These are phyloP conservation scores for Myotis myotis DNA, from an alignment of 2,797 vertebrate species.

Conservation along the genomic window DNA sequence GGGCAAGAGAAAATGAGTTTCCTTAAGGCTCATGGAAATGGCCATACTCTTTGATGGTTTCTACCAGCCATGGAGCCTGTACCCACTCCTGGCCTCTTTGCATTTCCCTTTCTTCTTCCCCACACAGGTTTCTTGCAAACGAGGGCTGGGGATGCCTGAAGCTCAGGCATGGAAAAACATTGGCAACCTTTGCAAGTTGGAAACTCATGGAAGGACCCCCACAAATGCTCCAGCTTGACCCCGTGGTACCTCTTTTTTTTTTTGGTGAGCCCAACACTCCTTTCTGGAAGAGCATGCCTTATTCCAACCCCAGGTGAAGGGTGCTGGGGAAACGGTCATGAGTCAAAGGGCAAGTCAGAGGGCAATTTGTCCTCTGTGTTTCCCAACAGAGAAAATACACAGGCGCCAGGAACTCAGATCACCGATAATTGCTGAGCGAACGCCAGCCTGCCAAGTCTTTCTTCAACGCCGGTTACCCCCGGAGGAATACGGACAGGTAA, in stretches of 20 bases:
- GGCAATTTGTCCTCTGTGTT: background rate
- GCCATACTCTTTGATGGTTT: background rate
- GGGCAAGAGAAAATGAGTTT: conserved; percentile 29
- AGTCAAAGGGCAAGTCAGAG: conserved; percentile 1
- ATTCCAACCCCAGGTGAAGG: background rate
- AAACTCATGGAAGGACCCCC: background rate
- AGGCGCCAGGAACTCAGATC: background rate
- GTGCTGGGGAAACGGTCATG: background rate
- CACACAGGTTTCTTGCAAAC: background rate
- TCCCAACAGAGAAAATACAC: background rate
- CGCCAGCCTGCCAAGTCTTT: conserved; percentile 48
- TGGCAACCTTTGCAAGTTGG: background rate
- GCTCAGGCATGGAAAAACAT: background rate
- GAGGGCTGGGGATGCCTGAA: background rate
- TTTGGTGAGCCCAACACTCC: background rate
- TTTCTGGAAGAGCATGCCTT: background rate
- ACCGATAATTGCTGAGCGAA: conserved; percentile 58
- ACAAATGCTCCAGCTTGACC: background rate
- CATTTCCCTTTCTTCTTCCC: background rate
- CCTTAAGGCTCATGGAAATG: background rate
- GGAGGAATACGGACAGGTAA: conserved; percentile 73
- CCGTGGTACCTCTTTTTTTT: background rate
- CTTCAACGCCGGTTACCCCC: conserved; percentile 60
- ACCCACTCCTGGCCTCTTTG: background rate
- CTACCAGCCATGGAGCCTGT: background rate